Percentiles rank a stretch among this genome's conserved stretches.
These are phyloP conservation scores for Oxycera nigricornis DNA, from an alignment of 2,888 invertebrate genomes.

Conservation along the genomic window DNA sequence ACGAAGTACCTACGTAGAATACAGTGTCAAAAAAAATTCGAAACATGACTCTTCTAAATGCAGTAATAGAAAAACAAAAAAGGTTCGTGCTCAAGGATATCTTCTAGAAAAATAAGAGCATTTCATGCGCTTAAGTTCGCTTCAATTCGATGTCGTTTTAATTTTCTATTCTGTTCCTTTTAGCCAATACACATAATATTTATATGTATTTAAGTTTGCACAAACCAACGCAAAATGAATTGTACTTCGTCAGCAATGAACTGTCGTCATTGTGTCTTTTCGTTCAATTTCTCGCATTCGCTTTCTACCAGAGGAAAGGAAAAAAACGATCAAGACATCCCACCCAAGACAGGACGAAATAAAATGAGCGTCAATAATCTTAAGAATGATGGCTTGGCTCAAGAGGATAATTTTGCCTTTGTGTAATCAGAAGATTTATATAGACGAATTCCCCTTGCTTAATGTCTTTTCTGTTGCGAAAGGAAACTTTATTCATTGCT, in stretches of 20 bases:
- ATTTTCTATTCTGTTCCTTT: too few species aligned
- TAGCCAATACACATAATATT: too few species aligned
- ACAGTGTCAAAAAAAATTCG: too few species aligned
- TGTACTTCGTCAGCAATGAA: neutral
- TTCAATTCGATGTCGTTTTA: too few species aligned
- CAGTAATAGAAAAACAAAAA: too few species aligned
- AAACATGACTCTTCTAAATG: too few species aligned
- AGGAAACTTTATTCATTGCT: neutral
- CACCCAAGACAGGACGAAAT: slow-evolving; percentile 9
- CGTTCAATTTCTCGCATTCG: neutral
- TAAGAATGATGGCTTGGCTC: slow-evolving; percentile 27
- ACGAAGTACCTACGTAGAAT: too few species aligned
- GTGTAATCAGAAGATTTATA: slow-evolving; percentile 36
- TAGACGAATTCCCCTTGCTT: slow-evolving; percentile 16
- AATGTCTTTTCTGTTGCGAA: slow-evolving; percentile 27
- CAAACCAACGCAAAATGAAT: neutral
- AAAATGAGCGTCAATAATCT: slow-evolving; percentile 37
- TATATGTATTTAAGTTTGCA: neutral
- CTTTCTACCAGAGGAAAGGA: neutral
- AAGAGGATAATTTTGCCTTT: slow-evolving; percentile 32
- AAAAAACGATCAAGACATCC: too few species aligned
- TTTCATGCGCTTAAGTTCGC: too few species aligned
- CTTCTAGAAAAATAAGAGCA: too few species aligned
- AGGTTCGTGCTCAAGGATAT: too few species aligned
- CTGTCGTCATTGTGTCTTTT: neutral